Base-by-base conservation (phyloP, 2,797 vertebrate species). In the Syngnathus acus region DNA sequence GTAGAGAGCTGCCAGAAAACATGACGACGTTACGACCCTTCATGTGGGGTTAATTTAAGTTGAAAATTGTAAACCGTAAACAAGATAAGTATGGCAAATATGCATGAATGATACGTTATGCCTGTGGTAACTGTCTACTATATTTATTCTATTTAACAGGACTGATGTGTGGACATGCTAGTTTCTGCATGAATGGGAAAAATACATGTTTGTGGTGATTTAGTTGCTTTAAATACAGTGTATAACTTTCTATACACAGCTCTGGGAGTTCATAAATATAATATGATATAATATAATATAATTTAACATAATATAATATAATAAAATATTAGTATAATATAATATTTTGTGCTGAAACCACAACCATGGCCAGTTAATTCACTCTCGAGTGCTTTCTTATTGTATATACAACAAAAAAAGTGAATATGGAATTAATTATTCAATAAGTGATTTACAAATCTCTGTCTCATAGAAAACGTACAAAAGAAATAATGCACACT, bases 281-380 rank as follows among this genome's bases (percentile, higher is more conserved):
- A 39, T 40, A 40, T 39, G 39, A 40, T 40, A 60, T n/a, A 59
- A 59, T 59, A 59, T 59, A 39, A 39, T 59, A 59, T 65, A 75
- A 60, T 76, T 57, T 76, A 76, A 66, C 73, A 74, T 68, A 64
- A 63, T 58, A 72, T 51, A 61, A 71, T 58, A 72, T 51, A 61
- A 71, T 72, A 72, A 76, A 70, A 72, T 67, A 67, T 68, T 71
- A 68, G 68, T 73, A 70, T 73, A 69, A 71, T 70, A 17, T 57
- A 57, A 57, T 58, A 38, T 55, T 13, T 14, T 38, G 17, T 58
- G 38, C 38, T 58, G 38, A 37, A 58, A 58, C 14, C 53, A 67
- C 14, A 64, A 10, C 6, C 17, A 23, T 57, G 37, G 19, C 8
- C 16, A 19, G 78, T n/a, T 38, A 51, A 38, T 21, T 66, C 8